Base-by-base conservation (phyloP, 2,888 invertebrate genomes). In the Muscina levida region DNA sequence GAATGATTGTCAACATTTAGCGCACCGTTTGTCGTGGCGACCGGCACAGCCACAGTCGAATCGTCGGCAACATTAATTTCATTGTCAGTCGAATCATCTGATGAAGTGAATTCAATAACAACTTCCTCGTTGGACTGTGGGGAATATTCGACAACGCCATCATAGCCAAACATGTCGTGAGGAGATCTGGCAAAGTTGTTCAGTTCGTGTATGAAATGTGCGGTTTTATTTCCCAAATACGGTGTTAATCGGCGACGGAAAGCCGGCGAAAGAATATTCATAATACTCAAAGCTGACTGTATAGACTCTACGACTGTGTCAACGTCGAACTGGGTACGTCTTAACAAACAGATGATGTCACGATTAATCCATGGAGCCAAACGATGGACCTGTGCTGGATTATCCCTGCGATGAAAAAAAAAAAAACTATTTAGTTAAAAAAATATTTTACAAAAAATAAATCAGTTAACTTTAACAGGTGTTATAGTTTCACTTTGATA, bases 181-280 rank as follows among this genome's bases (percentile, higher is more conserved):
- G 96, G 96, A 11, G 97, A 97, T 31, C 95, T 93, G 39, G 98
- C 97, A 91, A 95, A 98, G 88, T 94, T 94, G 85, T 94, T 93
- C 79, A 98, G 93, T 88, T 98, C 98, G 88, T 98, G 97, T 39
- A 96, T 92, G 88, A 98, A 98, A 89, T 98, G 98, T 76, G 94
- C 93, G 0, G 97, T 96, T 83, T 94, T 92, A 0, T 92, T 91
- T 19, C 94, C 93, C 81, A 97, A 92, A 88, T 94, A 95, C 13
- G 94, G 93, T 31, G 92, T 92, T 68, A 97, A 89, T 13, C 93
- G 91, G 51, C 93, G 93, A 46, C 93, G 93, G 90, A 98, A 97
- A 85, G 94, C 93, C 8, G 88, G 86, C 24, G 89, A 89, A 37
- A 88, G 82, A 71, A 91, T 92, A 86, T 95, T 93, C 86, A 94